A percentile compares a stretch with the other conserved stretches of the same genome.
These are phyloP conservation scores for Pycnomerus fuliginosus DNA, from an alignment of 2,888 invertebrate genomes.

Conservation along the genomic window DNA sequence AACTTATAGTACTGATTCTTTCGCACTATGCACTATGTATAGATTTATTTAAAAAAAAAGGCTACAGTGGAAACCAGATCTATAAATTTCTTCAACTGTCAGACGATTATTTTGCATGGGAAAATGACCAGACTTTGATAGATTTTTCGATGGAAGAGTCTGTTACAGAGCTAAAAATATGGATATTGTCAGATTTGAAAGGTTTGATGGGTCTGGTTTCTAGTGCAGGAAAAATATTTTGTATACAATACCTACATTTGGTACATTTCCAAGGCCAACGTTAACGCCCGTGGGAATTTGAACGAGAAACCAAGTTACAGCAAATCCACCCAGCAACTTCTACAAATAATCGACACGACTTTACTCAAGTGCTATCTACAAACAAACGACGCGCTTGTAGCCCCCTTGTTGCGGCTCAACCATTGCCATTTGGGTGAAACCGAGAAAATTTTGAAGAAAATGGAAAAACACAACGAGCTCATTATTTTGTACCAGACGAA, in stretches of 20 bases:
- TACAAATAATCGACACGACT: slow-evolving; percentile 96
- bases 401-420: slow-evolving; percentile 85
- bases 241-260: background rate
- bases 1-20: too few species aligned
- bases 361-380: slow-evolving; percentile 94
- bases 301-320: slow-evolving; percentile 51
- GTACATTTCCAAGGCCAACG: slow-evolving; percentile 31
- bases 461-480: slow-evolving; percentile 88
- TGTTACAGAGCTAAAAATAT: too few species aligned
- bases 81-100: too few species aligned
- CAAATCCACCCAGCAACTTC: slow-evolving; percentile 63
- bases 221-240: too few species aligned
- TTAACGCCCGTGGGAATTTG: slow-evolving; percentile 46
- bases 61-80: too few species aligned
- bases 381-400: slow-evolving; percentile 94
- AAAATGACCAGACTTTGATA: too few species aligned
- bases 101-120: too few species aligned
- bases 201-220: too few species aligned
- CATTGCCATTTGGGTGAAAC: slow-evolving; percentile 93
- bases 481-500: slow-evolving; percentile 95
- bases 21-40: too few species aligned
- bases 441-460: slow-evolving; percentile 81
- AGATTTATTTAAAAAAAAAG: too few species aligned
- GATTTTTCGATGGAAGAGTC: too few species aligned
- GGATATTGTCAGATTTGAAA: too few species aligned